Conservation (phyloP, 1,140 invertebrate genomes). For the Acyrthosiphon pisum region DNA sequence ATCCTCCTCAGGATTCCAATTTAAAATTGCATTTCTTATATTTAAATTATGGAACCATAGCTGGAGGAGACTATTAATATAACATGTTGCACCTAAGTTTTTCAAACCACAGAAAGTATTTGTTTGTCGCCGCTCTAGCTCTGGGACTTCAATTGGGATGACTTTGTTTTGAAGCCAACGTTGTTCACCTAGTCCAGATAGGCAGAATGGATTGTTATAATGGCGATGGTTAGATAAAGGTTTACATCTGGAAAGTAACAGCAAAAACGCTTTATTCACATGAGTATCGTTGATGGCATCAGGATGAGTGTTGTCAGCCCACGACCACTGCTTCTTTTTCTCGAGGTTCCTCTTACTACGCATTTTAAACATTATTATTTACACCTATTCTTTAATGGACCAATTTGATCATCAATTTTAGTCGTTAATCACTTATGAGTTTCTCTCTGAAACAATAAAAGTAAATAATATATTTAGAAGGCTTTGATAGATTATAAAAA, state of each 20-base stretch:
- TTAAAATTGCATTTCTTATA: constrained; percentile 71
- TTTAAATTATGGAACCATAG: constrained; percentile 76
- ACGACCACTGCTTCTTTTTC: constrained; percentile 65
- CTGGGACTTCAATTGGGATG: constrained; percentile 64
- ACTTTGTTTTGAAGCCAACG: constrained; percentile 64
- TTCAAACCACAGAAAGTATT: constrained; percentile 71
- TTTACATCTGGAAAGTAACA: constrained; percentile 63
- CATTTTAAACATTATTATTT: neutral
- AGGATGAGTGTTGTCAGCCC: constrained; percentile 66
- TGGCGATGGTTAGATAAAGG: constrained; percentile 65
- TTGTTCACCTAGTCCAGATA: constrained; percentile 71
- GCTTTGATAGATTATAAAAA: neutral
- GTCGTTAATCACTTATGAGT: neutral
- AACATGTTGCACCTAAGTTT: constrained; percentile 78
- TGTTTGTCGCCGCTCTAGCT: constrained; percentile 65
- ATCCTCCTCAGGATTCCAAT: constrained; percentile 70
- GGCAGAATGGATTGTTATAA: constrained; percentile 71
- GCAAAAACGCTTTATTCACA: constrained; percentile 68
- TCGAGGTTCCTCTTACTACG: constrained; percentile 46
- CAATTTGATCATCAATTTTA: neutral
- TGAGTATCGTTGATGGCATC: constrained; percentile 66
- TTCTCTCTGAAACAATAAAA: neutral
- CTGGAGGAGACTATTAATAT: constrained; percentile 77
- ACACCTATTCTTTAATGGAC: neutral
- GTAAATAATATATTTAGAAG: neutral